Base-by-base conservation (phyloP, 2,113 vertebrate genomes). In the Muscicapa adusta region DNA sequence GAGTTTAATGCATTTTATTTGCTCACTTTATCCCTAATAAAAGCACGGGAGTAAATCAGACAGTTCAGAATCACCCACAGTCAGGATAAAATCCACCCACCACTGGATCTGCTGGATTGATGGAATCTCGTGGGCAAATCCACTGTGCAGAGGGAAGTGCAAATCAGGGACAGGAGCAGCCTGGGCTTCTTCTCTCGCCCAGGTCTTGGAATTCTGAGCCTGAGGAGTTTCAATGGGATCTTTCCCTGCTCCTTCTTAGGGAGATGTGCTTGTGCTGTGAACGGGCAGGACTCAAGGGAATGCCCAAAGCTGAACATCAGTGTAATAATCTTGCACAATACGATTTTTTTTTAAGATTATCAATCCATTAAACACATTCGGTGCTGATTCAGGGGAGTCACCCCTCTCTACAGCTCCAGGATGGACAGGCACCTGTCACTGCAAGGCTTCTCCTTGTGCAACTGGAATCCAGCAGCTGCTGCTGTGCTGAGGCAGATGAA, bases 331-430 rank as follows among this genome's bases (percentile, higher is more conserved):
- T 28, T 12, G 23, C 58, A 38, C 28, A 23, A 6, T 3, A 5
- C 14, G 16, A 5, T 5, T 6, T 19, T 24, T 43, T 61, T 34
- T 1, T 3, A 45, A 45, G 8, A 38, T 33, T 28, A 6, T 38
- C 12, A 28, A n/a, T 47, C 23, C 48, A 18, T 28, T 47, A 12
- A 73, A 47, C 28, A 23, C n/a, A 28, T 12, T 18, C 5, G 14
- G 18, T 33, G 48, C 57, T 47, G 81, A 8, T 38, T 28, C 4
- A 1, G 28, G 31, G 36, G 6, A 31, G 65, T 3, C 18, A 2
- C 14, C 38, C 25, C 29, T 25, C 45, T 1, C 22, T 58, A 2
- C 2, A 0, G 38, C 18, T 1, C 4, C 48, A 5, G 66, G 20
- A 28, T 2, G 18, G 19, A 29, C 33, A 12, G 31, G 14, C n/a